These are phyloP conservation scores for Anhinga rufa DNA, from an alignment of 2,113 vertebrate genomes.

Conservation along the genomic window DNA sequence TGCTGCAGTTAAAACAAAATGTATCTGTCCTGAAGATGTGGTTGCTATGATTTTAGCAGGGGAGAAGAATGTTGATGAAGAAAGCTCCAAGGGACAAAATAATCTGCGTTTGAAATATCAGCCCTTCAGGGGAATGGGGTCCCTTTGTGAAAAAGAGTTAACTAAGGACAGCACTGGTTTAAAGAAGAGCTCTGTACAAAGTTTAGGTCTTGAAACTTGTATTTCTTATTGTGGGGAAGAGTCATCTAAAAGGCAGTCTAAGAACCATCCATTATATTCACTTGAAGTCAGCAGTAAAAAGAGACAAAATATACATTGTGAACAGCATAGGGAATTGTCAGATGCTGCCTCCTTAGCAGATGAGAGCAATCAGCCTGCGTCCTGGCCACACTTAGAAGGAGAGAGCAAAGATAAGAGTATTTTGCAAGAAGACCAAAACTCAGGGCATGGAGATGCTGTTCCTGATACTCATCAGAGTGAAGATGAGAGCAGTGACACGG, in stretches of 20 bases:
- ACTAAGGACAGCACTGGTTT: background rate
- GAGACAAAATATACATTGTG: background rate
- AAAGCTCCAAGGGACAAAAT: conserved; percentile 36
- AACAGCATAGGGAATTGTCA: background rate
- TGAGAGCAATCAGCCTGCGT: background rate
- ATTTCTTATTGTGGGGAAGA: background rate
- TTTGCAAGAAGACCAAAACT: background rate
- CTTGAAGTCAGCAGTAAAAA: background rate
- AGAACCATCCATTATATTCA: background rate
- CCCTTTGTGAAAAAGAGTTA: conserved; percentile 45
- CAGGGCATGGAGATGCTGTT: background rate
- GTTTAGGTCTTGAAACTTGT: background rate
- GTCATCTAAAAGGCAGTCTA: background rate
- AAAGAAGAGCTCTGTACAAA: background rate
- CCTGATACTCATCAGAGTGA: background rate
- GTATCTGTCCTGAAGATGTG: conserved; percentile 80
- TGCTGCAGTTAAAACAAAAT: conserved; percentile 7
- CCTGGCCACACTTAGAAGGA: background rate
- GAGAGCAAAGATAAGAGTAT: background rate
- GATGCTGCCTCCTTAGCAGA: background rate
- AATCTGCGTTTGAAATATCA: conserved; percentile 57
- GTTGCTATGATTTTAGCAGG: conserved; percentile 78
- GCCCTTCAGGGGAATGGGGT: conserved; percentile 80
- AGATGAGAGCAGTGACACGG: background rate
- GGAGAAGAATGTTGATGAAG: conserved; percentile 55